These are phyloP conservation scores for Cassiopea xamachana DNA, from an alignment of 30 jellyfish, hydroid and myxozoan species.

Conservation along the genomic window DNA sequence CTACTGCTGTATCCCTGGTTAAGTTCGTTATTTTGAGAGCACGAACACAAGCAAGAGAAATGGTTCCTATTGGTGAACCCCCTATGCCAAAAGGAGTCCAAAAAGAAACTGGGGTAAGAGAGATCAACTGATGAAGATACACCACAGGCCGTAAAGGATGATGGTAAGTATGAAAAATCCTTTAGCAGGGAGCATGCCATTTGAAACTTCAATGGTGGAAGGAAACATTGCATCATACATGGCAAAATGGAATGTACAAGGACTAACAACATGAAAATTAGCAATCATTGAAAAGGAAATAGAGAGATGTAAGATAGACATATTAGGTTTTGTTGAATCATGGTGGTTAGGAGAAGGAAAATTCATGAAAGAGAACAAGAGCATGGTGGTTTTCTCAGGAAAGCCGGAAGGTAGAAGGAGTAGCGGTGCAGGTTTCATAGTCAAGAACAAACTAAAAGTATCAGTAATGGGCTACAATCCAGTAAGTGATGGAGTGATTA, in stretches of 20 bases:
- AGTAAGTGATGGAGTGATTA: slow-evolving; percentile 21
- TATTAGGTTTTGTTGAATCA: slow-evolving; percentile 20
- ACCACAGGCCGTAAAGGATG: neutral
- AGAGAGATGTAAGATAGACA: slow-evolving; percentile 1
- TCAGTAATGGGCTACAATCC: slow-evolving; percentile 23
- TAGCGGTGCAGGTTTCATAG: slow-evolving; percentile 25
- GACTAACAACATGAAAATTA: slow-evolving; percentile 25
- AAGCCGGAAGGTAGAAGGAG: slow-evolving; percentile 31
- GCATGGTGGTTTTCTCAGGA: slow-evolving; percentile 28
- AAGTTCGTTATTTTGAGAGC: neutral
- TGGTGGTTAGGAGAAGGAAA: slow-evolving; percentile 43
- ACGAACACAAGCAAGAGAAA: neutral
- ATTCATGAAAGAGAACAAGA: neutral
- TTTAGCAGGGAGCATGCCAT: slow-evolving; percentile 4
- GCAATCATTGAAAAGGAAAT: slow-evolving; percentile 23
- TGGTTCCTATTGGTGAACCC: neutral
- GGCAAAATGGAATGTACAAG: slow-evolving; percentile 46
- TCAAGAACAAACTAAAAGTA: slow-evolving; percentile 4
- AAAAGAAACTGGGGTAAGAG: neutral
- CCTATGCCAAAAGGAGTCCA: neutral
- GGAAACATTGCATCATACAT: neutral
- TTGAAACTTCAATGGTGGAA: slow-evolving; percentile 9
- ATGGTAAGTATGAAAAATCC: neutral
- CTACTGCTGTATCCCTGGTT: neutral
- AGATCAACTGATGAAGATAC: neutral